A percentile compares a stretch with the other conserved stretches of the same genome.
These are phyloP conservation scores for Clivina fossor DNA, from an alignment of 2,888 invertebrate species.

Conservation along the genomic window DNA sequence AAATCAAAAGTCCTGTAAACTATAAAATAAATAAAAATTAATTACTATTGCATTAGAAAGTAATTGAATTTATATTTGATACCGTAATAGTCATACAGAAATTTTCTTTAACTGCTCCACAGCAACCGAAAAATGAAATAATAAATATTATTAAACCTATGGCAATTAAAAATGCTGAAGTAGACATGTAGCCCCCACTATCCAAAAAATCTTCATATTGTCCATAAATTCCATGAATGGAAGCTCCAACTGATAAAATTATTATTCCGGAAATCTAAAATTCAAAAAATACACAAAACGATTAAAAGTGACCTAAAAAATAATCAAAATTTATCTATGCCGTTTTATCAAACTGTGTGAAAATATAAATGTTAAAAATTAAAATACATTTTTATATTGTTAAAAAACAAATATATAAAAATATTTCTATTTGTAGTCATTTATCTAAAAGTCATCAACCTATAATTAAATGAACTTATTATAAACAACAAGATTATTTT, in stretches of 20 bases:
- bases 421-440: not conserved
- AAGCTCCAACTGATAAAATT: slow-evolving; percentile 79
- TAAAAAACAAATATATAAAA: not conserved
- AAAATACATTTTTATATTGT: not conserved
- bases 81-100: slow-evolving; percentile 92
- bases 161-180: slow-evolving; percentile 82
- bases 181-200: slow-evolving; percentile 77
- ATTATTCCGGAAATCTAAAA: slow-evolving; percentile 85
- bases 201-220: slow-evolving; percentile 80
- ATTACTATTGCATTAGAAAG: not conserved
- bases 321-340: too few relatives aligned
- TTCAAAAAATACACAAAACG: slow-evolving; percentile 7
- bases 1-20: slow-evolving; percentile 74
- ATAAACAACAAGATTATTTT: slow-evolving; percentile 13
- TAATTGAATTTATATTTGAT: slow-evolving; percentile 52
- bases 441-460: slow-evolving; percentile 1
- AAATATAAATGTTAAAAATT: slow-evolving; percentile 7
- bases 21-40: slow-evolving; percentile 49
- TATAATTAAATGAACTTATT: slow-evolving; percentile 11
- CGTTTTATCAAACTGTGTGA: not conserved
- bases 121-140: slow-evolving; percentile 94
- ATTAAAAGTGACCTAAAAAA: not conserved
- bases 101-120: slow-evolving; percentile 92
- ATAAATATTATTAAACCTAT: slow-evolving; percentile 88
- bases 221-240: slow-evolving; percentile 70